Conservation (phyloP, 2,888 invertebrate species). For the Ditylenchus weischeri region DNA sequence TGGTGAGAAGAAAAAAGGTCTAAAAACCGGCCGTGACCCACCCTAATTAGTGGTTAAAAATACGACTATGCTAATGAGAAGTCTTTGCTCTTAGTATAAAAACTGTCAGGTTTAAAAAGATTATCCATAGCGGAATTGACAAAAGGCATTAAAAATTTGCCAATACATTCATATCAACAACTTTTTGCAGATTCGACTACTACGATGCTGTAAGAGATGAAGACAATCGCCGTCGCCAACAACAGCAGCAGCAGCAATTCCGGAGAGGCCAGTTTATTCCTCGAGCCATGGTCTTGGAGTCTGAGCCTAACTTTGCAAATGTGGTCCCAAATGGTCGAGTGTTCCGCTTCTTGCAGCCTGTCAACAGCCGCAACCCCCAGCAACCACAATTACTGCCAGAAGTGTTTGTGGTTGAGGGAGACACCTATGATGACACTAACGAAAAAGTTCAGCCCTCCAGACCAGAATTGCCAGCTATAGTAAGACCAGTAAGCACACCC, state of each 20-base stretch:
- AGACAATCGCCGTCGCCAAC: background rate
- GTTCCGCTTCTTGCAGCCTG: background rate
- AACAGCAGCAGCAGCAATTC: background rate
- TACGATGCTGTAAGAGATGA: background rate
- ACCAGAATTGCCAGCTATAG: background rate
- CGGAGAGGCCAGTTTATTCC: slow-evolving; percentile 1
- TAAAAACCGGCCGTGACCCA: no score
- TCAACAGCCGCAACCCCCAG: background rate
- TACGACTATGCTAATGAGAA: no score
- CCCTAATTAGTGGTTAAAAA: background rate
- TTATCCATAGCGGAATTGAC: no score
- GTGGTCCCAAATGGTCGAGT: background rate
- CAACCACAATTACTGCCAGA: background rate
- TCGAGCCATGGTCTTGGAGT: slow-evolving; percentile 5
- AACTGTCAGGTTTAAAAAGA: no score
- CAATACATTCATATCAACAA: no score
- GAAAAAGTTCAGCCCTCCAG: background rate
- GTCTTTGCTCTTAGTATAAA: no score
- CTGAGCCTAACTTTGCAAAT: background rate
- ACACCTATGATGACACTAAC: slow-evolving; percentile 2
- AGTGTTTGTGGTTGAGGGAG: background rate
- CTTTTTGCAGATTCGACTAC: slow-evolving; percentile 3
- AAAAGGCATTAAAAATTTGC: no score
- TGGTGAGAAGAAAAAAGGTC: no score
- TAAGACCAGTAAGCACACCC: background rate